Base-by-base conservation (phyloP, 1,140 invertebrate genomes). In the Drosophila paulistorum region DNA sequence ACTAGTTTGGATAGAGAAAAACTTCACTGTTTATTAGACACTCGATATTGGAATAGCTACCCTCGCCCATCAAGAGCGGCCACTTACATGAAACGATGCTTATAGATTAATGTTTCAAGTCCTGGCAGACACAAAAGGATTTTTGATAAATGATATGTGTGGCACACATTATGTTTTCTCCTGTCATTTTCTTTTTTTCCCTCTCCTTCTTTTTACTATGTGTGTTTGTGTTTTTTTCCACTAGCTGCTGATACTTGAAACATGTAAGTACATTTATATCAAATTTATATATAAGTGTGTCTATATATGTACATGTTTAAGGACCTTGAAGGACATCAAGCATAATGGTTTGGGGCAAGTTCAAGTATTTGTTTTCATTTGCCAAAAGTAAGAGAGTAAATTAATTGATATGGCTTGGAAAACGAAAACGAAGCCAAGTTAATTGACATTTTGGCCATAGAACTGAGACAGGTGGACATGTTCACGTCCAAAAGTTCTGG, bases 81-180 rank as follows among this genome's bases (percentile, higher is more conserved):
- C 48, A 75, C 79, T 81, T 64, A 80, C 66, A 63, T 17, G 45
- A 23, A 51, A 51, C 45, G 45, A 51, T 71, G 7, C 23, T 70
- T 73, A 77, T 77, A 86, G 82, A 86, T 87, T 86, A 86, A 86
- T 86, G 83, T 74, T 86, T 68, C 45, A 51, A 51, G 55, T 66
- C 41, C 71, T 73, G 57, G 75, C 83, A 87, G 75, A 87, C 71
- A 79, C 75, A 77, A 79, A 51, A 87, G 83, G 82, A 87, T 83
- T 82, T 87, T 86, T 86, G 83, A 86, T 86, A 86, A 86, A 86
- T 87, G 82, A 86, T 87, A 51, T 51, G 45, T 51, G 17, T 7
- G 37, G 11, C 17, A 20, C 20, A 51, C 45, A 51, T 51, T 51
- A 23, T 51, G 45, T 51, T 51, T 51, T 51, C 45, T 62, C 79